Percentiles rank a stretch among this genome's conserved stretches.
phyloP scores from a whole-genome alignment of 2,888 invertebrate species.

The Parelbella ahira region DNA sequence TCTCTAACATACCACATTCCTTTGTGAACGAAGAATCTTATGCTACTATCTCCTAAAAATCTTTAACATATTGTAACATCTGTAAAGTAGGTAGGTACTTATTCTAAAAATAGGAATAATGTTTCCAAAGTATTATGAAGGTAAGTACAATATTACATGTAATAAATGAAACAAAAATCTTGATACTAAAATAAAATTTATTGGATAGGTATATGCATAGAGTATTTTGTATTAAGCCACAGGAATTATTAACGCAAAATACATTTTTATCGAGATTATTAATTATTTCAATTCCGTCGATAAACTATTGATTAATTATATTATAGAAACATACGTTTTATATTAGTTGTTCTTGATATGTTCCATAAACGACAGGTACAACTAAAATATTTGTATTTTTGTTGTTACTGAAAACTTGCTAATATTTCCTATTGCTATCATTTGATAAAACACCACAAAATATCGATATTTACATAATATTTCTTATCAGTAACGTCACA shows the following conservation, averaged over 20 bases:
- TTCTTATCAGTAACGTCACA: constrained; percentile 23
- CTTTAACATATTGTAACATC: too few species aligned
- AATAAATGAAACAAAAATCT: constrained; percentile 17
- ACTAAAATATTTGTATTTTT: constrained; percentile 15
- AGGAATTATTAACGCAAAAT: constrained; percentile 14
- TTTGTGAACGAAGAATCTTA: too few species aligned
- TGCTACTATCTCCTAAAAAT: too few species aligned
- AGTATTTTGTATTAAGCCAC: constrained; percentile 15
- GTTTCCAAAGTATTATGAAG: too few species aligned
- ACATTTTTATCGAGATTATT: constrained; percentile 6
- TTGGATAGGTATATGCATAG: constrained; percentile 15
- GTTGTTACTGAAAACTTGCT: constrained; percentile 17
- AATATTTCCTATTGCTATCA: constrained; percentile 18
- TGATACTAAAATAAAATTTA: constrained; percentile 23
- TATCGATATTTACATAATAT: constrained; percentile 29
- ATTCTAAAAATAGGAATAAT: too few species aligned
- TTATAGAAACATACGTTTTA: constrained; percentile 18
- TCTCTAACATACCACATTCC: too few species aligned
- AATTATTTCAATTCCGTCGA: constrained; percentile 17
- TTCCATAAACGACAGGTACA: constrained; percentile 17
- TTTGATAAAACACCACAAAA: constrained; percentile 25
- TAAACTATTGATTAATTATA: constrained; percentile 14
- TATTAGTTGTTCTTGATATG: constrained; percentile 20
- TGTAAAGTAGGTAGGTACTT: too few species aligned
- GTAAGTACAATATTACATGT: background rate